Evolutionary conservation across 2,113 vertebrate genomes (phyloP).

Genomic region (Marmota flaviventris): DNA sequence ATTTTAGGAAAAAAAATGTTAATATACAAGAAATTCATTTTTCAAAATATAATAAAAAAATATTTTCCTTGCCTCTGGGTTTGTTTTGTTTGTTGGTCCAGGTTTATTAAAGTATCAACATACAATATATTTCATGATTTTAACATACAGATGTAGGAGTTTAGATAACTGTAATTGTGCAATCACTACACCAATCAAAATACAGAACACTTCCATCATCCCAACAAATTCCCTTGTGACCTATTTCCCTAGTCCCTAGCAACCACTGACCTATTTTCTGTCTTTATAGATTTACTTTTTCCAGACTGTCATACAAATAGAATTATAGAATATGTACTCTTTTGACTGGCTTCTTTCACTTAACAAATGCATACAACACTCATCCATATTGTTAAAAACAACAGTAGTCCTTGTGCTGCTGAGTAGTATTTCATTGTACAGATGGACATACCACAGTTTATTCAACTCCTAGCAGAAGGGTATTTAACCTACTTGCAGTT

Average conservation of each 20-base stretch:
- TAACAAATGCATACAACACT: background rate
- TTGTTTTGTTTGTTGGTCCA: background rate
- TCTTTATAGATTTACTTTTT: background rate
- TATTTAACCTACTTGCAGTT: background rate
- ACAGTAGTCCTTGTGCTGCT: background rate
- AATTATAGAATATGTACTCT: background rate
- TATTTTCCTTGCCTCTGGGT: background rate
- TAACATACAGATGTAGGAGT: background rate
- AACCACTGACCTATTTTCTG: background rate
- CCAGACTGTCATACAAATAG: background rate
- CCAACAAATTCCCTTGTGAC: background rate
- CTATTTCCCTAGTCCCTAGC: background rate
- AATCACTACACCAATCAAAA: background rate
- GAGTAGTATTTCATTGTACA: background rate
- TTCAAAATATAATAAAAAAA: slow-evolving; percentile 2
- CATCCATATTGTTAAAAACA: background rate
- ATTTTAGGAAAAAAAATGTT: slow-evolving; percentile 14
- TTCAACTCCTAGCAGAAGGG: background rate
- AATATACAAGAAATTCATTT: background rate
- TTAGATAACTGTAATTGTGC: background rate
- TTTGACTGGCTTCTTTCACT: background rate
- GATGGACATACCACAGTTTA: background rate
- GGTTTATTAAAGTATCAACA: background rate
- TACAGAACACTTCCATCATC: background rate
- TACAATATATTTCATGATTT: background rate